These are phyloP conservation scores for Oxyruncus cristatus DNA, from an alignment of 2,113 vertebrate genomes.

Conservation along the genomic window DNA sequence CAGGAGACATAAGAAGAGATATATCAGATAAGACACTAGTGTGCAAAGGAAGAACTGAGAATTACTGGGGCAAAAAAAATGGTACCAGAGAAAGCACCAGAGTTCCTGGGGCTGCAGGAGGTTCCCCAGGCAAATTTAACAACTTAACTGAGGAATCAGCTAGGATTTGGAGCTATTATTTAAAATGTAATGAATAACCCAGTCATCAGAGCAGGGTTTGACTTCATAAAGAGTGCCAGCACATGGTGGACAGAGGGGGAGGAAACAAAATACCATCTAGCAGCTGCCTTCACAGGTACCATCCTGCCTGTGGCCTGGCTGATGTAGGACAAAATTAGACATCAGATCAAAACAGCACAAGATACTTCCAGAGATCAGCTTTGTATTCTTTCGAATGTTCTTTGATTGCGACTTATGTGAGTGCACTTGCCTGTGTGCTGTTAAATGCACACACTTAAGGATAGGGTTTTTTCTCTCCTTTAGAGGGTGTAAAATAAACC, in stretches of 20 bases:
- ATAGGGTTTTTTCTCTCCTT: not conserved
- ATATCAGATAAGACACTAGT: not conserved
- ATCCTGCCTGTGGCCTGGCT: not conserved
- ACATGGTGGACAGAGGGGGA: rapidly evolving
- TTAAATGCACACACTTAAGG: not conserved
- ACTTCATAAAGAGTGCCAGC: not conserved
- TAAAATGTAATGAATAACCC: not conserved
- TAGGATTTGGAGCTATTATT: not conserved
- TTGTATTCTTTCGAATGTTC: not conserved
- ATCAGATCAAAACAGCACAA: not conserved
- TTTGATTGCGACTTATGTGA: not conserved
- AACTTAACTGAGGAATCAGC: not conserved
- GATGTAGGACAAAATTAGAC: not conserved
- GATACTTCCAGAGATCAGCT: not conserved
- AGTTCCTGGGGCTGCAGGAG: not conserved
- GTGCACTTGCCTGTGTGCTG: rapidly evolving
- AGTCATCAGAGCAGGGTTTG: not conserved
- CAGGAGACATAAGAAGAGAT: not conserved
- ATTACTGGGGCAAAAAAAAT: not conserved
- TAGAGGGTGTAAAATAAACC: not conserved
- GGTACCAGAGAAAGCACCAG: not conserved
- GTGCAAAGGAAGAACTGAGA: not conserved
- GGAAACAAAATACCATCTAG: not conserved
- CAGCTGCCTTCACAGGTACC: not conserved
- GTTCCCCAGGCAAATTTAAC: not conserved